Conservation (phyloP, 2,113 vertebrate genomes). For the Vidua macroura region DNA sequence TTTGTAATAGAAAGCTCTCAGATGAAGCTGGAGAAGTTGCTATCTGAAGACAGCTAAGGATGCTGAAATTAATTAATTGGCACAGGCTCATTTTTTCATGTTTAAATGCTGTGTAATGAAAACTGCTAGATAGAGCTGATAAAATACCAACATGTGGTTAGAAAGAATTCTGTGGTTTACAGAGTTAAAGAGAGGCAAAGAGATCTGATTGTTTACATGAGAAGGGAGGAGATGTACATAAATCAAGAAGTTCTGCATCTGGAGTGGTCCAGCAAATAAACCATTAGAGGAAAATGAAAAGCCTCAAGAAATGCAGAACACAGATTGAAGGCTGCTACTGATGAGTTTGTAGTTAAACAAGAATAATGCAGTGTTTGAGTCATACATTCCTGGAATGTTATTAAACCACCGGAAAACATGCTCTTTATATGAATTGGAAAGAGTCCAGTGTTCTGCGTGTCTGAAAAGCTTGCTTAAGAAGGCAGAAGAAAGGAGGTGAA, state of each 20-base stretch:
- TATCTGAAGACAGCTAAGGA: not conserved
- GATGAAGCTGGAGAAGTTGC: not conserved
- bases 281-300: not conserved
- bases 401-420: not conserved
- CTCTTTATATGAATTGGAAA: not conserved
- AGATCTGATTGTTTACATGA: not conserved
- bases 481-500: not conserved
- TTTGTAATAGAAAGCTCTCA: not conserved
- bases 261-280: not conserved
- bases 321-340: not conserved
- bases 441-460: not conserved
- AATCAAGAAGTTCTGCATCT: not conserved
- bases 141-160: not conserved
- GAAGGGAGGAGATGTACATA: not conserved
- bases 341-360: not conserved
- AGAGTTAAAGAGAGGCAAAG: not conserved
- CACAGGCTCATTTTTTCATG: not conserved
- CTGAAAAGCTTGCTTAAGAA: not conserved
- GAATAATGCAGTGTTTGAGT: not conserved
- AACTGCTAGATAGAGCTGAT: not conserved
- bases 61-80: not conserved
- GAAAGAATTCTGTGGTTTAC: conserved; percentile 10
- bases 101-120: not conserved
- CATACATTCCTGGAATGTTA: conserved; percentile 1
- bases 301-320: not conserved